Evolutionary conservation across 2,888 invertebrate genomes (phyloP), one percentile per base, ranked within the genome.

Genomic region (Trachelus troglodyta): DNA sequence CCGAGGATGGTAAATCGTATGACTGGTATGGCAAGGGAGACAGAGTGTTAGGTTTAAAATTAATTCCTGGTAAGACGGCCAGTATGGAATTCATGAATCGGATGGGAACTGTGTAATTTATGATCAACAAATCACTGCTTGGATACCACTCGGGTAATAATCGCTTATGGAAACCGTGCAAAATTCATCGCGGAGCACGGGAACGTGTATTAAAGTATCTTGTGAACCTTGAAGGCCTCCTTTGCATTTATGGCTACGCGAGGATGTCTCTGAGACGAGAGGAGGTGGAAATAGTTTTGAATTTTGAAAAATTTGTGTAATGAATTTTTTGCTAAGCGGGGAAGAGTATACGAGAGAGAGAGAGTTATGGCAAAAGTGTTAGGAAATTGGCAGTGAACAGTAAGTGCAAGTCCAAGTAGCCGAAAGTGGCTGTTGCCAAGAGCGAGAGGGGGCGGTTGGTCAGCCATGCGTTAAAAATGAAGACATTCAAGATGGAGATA

Each of bases 401-500:
- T 30, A 33, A 12, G 34, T 34, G 74, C 73, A 69, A 35, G 12
- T 33, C 76, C 76, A 73, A 69, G 76, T 79, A 79, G 73, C 79
- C 77, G 81, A 76, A 76, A 74, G 40, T 31, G 73, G 69, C 69
- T 12, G 71, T 68, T 6, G 71, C 31, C 71, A 31, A 34, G 79
- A 40, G 74, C 3, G 69, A 69, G 77, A 68, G 69, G 75, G 77
- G 71, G 69, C 73, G 69, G 81, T 85, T 81, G 87, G 82, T 80
- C 85, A 83, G 85, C 79, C 82, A 85, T 85, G 87, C 87, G 89
- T 88, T 90, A 89, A 90, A 90, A 90, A 90, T 90, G 90, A 90
- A 90, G 90, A 90, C 90, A 87, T 90, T 90, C 88, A 87, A 56
- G 89, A 89, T 89, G 88, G 86, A 90, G 90, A 90, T 89, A 90